A percentile compares a stretch with the other conserved stretches of the same genome.
Conservation (phyloP, 2,888 invertebrate species). For the Atrina japonica region DNA sequence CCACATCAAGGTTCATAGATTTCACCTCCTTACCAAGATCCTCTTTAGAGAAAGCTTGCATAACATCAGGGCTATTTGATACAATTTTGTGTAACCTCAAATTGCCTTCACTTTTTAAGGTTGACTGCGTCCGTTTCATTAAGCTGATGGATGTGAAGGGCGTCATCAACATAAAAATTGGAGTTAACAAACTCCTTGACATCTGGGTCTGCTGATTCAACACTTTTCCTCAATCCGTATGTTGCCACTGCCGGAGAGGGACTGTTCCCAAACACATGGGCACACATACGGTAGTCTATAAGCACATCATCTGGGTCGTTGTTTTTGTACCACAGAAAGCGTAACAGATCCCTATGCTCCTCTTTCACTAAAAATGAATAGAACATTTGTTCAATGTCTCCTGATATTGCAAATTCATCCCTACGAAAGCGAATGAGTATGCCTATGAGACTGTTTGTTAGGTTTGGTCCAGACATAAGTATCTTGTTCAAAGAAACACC, state of each 20-base stretch:
- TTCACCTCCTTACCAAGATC: slow-evolving; percentile 20
- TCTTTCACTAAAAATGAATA: neutral
- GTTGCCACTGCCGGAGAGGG: slow-evolving; percentile 42
- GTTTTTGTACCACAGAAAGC: slow-evolving; percentile 25
- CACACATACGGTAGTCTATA: slow-evolving; percentile 40
- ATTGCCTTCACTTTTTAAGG: slow-evolving; percentile 31
- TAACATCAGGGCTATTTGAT: slow-evolving; percentile 17
- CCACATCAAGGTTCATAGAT: slow-evolving; percentile 10
- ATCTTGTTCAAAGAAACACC: slow-evolving; percentile 44
- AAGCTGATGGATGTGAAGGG: slow-evolving; percentile 6
- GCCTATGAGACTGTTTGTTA: slow-evolving; percentile 5
- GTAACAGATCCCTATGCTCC: slow-evolving; percentile 2
- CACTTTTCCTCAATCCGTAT: slow-evolving; percentile 23
- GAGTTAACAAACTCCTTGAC: slow-evolving; percentile 26
- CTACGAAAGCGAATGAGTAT: neutral
- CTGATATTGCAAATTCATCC: neutral
- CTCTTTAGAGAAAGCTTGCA: slow-evolving; percentile 20
- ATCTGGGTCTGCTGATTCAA: slow-evolving; percentile 14
- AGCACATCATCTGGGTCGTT: slow-evolving; percentile 29
- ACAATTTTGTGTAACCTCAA: slow-evolving; percentile 31
- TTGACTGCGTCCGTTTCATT: slow-evolving; percentile 25
- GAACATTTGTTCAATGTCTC: slow-evolving; percentile 16
- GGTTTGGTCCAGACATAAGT: slow-evolving; percentile 8
- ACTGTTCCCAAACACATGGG: slow-evolving; percentile 45
- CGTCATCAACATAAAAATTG: slow-evolving; percentile 46